Evolutionary conservation across 2,113 vertebrate species (phyloP).

Genomic region (Phalacrocorax pelagicus): DNA sequence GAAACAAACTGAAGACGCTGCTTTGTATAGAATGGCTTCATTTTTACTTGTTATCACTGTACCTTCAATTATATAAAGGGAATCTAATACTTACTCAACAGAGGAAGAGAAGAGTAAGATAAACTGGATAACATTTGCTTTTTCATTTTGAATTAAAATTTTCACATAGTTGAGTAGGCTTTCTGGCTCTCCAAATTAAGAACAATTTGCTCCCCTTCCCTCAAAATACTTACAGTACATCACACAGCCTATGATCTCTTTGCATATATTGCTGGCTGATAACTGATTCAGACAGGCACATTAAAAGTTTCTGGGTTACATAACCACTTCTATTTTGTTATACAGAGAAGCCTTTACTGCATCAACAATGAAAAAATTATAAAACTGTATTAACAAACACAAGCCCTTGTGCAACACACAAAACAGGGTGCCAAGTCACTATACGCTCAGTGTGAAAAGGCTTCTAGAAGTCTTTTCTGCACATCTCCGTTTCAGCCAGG

Average conservation of each 20-base stretch:
- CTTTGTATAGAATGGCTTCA: neutral
- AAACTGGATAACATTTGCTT: slow-evolving; percentile 30
- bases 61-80: neutral
- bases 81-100: neutral
- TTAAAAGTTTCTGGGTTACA: slow-evolving; percentile 31
- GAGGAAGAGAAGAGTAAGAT: slow-evolving; percentile 28
- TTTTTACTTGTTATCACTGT: neutral
- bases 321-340: slow-evolving; percentile 39
- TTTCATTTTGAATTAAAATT: slow-evolving; percentile 58
- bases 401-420: slow-evolving; percentile 66
- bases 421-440: slow-evolving; percentile 41
- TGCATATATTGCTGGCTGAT: slow-evolving; percentile 52
- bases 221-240: slow-evolving; percentile 62
- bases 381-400: slow-evolving; percentile 56
- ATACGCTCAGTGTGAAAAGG: slow-evolving; percentile 29
- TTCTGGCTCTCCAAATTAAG: slow-evolving; percentile 42
- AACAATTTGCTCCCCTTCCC: slow-evolving; percentile 63
- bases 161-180: neutral
- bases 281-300: slow-evolving; percentile 46
- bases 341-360: slow-evolving; percentile 45
- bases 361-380: slow-evolving; percentile 53
- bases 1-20: slow-evolving; percentile 45
- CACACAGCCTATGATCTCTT: slow-evolving; percentile 1
- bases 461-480: slow-evolving; percentile 27
- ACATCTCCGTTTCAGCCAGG: neutral